A percentile compares a stretch with the other conserved stretches of the same genome.
Conservation (phyloP, 2,888 invertebrate genomes). For the Crocallis elinguaria region DNA sequence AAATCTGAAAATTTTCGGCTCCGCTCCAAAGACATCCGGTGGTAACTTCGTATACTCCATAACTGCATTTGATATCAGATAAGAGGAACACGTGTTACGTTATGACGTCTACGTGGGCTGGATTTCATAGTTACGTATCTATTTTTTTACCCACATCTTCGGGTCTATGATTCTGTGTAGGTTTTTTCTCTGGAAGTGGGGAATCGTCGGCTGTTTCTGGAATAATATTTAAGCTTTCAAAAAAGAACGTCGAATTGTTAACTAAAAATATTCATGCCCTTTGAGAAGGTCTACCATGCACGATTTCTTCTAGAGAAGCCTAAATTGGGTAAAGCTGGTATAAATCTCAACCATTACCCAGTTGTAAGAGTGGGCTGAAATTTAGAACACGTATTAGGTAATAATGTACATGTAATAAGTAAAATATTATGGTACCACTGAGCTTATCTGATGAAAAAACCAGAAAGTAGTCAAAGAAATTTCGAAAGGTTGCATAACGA, state of each 20-base stretch:
- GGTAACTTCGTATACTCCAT: conserved; percentile 27
- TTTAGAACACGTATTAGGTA: no score
- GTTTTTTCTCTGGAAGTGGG: conserved; percentile 26
- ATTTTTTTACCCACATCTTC: conserved; percentile 28
- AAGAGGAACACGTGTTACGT: conserved; percentile 71
- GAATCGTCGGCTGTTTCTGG: conserved; percentile 7
- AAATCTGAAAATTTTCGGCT: conserved; percentile 68
- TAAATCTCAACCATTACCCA: no score
- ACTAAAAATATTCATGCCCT: no score
- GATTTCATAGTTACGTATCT: conserved; percentile 40
- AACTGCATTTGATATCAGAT: conserved; percentile 66
- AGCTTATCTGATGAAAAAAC: no score
- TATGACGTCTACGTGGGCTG: conserved; percentile 68
- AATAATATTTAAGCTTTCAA: conserved; percentile 2
- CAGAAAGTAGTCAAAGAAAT: no score
- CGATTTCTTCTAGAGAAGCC: no score
- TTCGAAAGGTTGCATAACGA: no score
- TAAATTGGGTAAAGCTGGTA: no score
- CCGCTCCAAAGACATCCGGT: conserved; percentile 71
- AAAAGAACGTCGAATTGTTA: background rate
- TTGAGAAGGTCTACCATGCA: no score
- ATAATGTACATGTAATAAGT: no score
- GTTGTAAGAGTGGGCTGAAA: no score
- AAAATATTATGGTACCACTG: no score
- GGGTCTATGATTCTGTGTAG: conserved; percentile 38